These are phyloP conservation scores for Papilio glaucus DNA, from an alignment of 1,140 invertebrate species.

Conservation along the genomic window DNA sequence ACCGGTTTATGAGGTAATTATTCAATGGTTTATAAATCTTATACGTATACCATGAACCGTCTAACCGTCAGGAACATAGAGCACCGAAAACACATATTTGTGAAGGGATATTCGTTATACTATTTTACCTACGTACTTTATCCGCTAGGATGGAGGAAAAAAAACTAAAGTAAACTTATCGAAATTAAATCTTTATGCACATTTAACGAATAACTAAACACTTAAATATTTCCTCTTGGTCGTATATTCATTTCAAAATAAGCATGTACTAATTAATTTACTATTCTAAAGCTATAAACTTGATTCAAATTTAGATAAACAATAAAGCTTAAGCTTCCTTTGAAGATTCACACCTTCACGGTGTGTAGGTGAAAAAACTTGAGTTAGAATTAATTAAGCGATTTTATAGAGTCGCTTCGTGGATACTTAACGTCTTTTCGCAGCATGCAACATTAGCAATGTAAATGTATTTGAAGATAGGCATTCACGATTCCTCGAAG, in stretches of 20 bases:
- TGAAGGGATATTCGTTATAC: no score
- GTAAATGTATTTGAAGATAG: constrained; percentile 52
- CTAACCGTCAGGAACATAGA: no score
- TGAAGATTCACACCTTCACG: constrained; percentile 37
- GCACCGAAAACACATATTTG: no score
- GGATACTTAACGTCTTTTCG: constrained; percentile 45
- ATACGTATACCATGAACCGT: no score
- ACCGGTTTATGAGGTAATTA: no score
- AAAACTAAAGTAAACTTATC: not conserved
- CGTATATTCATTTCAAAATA: not conserved
- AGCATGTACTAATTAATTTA: constrained; percentile 13
- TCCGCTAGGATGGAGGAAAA: not conserved
- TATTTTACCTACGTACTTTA: no score
- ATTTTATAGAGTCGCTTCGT: constrained; percentile 46
- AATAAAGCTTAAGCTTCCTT: constrained; percentile 40
- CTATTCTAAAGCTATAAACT: constrained; percentile 23
- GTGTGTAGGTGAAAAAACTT: constrained; percentile 40
- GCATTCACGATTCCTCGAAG: constrained; percentile 54
- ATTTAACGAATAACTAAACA: not conserved
- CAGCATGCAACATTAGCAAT: constrained; percentile 57
- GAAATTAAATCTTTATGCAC: constrained; percentile 9
- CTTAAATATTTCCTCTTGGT: not conserved
- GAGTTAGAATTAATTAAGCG: constrained; percentile 49
- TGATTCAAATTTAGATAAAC: constrained; percentile 19
- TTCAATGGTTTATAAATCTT: no score